phyloP scores from a whole-genome alignment of 37 sponge, comb jelly and placozoan species.

The Trichoplax adhaerens region DNA sequence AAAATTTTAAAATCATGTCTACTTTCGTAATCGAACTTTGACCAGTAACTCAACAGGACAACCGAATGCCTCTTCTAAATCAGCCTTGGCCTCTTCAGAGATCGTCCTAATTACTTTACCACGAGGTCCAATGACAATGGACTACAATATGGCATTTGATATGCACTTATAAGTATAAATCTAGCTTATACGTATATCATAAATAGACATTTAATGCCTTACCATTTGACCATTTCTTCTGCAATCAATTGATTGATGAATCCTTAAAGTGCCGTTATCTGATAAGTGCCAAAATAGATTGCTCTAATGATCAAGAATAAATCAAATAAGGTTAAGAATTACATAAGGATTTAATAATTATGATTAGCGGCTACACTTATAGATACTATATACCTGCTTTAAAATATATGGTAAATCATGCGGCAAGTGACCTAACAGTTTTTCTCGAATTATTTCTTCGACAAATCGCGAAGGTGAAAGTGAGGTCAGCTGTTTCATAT shows the following conservation, averaged over 20 bases:
- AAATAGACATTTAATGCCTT: not conserved
- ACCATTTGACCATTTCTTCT: conserved; percentile 27
- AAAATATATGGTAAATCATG: conserved; percentile 58
- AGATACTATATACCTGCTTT: conserved; percentile 23
- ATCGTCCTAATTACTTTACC: conserved; percentile 35
- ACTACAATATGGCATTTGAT: too few relatives aligned
- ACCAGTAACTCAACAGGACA: conserved; percentile 29
- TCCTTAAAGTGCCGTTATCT: conserved; percentile 10
- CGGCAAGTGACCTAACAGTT: conserved; percentile 34
- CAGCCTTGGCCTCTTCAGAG: conserved; percentile 33
- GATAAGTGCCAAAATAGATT: conserved; percentile 37
- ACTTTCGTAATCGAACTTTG: conserved; percentile 25
- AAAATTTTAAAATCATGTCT: not conserved
- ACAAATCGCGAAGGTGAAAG: conserved; percentile 18
- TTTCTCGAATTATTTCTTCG: conserved; percentile 52
- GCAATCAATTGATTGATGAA: conserved; percentile 40
- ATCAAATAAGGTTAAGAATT: not conserved
- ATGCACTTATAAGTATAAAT: too few relatives aligned
- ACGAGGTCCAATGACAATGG: conserved; percentile 46
- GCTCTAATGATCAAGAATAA: conserved; percentile 8
- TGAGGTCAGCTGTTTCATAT: conserved; percentile 2
- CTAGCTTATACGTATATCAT: too few relatives aligned
- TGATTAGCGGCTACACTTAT: too few relatives aligned
- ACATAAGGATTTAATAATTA: not conserved
- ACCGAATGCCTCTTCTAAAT: conserved; percentile 23